Conservation (phyloP, 2,113 vertebrate species). For the Ellobius talpinus region DNA sequence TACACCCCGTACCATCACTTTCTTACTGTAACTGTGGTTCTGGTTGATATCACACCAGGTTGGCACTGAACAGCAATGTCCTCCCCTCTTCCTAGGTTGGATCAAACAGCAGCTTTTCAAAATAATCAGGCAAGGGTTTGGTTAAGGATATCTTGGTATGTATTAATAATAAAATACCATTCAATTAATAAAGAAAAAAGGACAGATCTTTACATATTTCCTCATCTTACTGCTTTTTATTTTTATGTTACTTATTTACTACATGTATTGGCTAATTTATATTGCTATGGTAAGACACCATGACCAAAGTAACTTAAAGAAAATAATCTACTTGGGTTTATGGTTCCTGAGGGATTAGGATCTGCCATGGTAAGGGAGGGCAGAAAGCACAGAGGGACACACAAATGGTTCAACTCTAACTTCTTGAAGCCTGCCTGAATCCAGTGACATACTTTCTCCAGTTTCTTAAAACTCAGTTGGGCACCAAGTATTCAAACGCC, state of each 20-base stretch:
- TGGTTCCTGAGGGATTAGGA: not conserved
- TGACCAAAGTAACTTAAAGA: not conserved
- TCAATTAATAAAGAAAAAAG: not conserved
- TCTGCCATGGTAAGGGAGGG: not conserved
- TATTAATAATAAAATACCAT: not conserved
- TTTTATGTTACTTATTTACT: not conserved
- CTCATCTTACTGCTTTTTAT: not conserved
- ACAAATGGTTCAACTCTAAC: too few species aligned
- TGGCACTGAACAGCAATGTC: not conserved
- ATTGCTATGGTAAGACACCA: not conserved
- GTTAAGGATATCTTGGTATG: not conserved
- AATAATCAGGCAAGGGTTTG: not conserved
- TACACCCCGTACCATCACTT: too few species aligned
- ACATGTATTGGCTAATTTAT: not conserved
- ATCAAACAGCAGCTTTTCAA: conserved; percentile 8
- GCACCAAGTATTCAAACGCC: not conserved
- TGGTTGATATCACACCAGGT: not conserved
- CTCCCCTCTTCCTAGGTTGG: not conserved
- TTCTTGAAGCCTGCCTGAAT: not conserved
- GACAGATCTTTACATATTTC: not conserved
- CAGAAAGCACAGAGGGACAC: not conserved
- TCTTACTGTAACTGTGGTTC: not conserved
- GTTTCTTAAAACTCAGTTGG: not conserved
- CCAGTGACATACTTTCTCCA: not conserved
- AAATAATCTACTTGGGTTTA: not conserved